Base-by-base conservation (phyloP, 1,140 invertebrate species). In the Thereuonema tuberculata region DNA sequence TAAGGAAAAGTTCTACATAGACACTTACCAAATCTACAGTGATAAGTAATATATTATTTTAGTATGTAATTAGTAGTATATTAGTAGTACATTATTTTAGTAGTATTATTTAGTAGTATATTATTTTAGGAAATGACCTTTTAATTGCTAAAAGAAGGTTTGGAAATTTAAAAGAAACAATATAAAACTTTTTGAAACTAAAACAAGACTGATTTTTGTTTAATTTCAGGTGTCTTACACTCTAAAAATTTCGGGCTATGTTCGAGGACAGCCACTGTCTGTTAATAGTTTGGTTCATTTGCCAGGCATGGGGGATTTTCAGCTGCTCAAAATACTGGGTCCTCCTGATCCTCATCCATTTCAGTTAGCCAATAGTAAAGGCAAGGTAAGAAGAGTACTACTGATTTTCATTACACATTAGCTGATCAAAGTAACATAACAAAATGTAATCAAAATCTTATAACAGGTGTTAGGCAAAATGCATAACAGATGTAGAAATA, bases 201-300 rank as follows among this genome's bases (percentile, higher is more conserved):
- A 43, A 12, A n/a, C n/a, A n/a, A 9, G n/a, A 14, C n/a, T 59
- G 28, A 1, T 28, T 63, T 47, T 28, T 61, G 61, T 56, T 60
- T 62, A 23, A 66, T 67, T 61, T 63, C 58, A 71, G 70, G 64
- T 47, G 56, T 71, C 73, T 67, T 90, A 90, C 23, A 89, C 82
- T 31, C 72, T 97, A 27, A 85, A 85, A 75, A 72, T 97, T 1
- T 84, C 84, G 61, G 94, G 94, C 1, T 95, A 85, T 74, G 71
- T 98, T 50, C 76, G 88, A 67, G 88, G 90, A 0, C 78, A 82
- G 65, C 75, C 85, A 5, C 74, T 95, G 43, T 86, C 84, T 72
- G 90, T 88, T 0, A 96, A 98, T 78, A 77, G 84, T 64, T 76
- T 97, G 50, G 76, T 98, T 50, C 89, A 98, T 68, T 82, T 98